Conservation (phyloP, 2,888 invertebrate genomes). For the Chydorus sphaericus region DNA sequence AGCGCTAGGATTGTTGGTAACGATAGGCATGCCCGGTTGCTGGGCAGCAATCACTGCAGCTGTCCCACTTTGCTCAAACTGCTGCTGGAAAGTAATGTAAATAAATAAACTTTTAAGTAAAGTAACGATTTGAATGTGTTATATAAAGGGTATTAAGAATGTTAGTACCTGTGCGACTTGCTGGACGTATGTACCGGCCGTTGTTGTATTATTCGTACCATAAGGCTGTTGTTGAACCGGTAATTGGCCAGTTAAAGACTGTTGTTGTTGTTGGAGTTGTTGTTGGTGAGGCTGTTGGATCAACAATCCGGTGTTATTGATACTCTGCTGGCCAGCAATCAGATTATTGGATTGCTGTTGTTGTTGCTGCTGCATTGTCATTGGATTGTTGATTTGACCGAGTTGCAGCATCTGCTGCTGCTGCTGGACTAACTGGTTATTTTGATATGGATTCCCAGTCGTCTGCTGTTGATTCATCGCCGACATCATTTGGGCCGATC, state of each 20-base stretch:
- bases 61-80: neutral
- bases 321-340: neutral
- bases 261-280: neutral
- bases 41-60: neutral
- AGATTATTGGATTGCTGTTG: no score
- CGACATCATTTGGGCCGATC: no score
- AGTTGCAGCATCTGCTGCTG: no score
- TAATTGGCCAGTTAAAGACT: no score
- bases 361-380: no score
- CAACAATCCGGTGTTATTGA: no score
- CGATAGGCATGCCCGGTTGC: neutral
- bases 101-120: neutral
- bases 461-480: neutral
- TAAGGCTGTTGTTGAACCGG: slow-evolving; percentile 5
- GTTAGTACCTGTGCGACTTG: slow-evolving; percentile 2
- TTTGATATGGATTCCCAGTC: no score
- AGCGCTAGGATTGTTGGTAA: neutral
- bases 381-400: no score
- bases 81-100: neutral
- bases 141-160: no score
- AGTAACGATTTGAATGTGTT: neutral
- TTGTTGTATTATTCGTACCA: neutral
- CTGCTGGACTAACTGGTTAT: no score
- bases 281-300: neutral
- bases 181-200: neutral